Conservation (phyloP, 2,888 invertebrate species). For the Teleiodes luculella region DNA sequence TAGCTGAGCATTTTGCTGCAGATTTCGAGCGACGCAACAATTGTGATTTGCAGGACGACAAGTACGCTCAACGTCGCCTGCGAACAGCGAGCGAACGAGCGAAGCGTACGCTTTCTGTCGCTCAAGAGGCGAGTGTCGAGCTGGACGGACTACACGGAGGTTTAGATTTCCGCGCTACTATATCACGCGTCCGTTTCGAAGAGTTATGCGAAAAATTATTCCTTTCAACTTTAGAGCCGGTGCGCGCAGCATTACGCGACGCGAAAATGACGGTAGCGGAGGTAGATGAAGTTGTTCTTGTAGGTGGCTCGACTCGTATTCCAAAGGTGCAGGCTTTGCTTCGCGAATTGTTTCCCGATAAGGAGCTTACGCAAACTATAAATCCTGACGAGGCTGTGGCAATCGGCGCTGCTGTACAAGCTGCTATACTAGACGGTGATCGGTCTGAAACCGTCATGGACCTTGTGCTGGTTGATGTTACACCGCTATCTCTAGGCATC, state of each 20-base stretch:
- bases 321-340: background rate
- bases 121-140: background rate
- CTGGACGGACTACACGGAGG: background rate
- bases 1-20: constrained; percentile 77
- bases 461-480: background rate
- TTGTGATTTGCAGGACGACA: constrained; percentile 78
- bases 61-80: constrained; percentile 79
- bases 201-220: background rate
- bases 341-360: constrained; percentile 48
- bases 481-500: constrained; percentile 80
- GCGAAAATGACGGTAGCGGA: constrained; percentile 30
- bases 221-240: background rate
- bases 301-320: background rate
- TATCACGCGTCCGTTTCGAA: background rate
- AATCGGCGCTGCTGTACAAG: constrained; percentile 83
- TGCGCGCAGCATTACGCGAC: background rate
- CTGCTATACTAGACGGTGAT: constrained; percentile 82
- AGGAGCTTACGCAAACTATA: constrained; percentile 81
- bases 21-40: constrained; percentile 81
- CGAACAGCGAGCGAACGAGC: constrained; percentile 83
- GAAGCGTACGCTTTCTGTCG: constrained; percentile 80
- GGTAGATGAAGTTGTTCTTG: background rate
- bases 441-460: constrained; percentile 81
- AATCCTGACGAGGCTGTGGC: constrained; percentile 88
- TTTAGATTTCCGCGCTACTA: background rate